Conservation (phyloP, 2,888 invertebrate genomes). For the Tinea semifulvella region DNA sequence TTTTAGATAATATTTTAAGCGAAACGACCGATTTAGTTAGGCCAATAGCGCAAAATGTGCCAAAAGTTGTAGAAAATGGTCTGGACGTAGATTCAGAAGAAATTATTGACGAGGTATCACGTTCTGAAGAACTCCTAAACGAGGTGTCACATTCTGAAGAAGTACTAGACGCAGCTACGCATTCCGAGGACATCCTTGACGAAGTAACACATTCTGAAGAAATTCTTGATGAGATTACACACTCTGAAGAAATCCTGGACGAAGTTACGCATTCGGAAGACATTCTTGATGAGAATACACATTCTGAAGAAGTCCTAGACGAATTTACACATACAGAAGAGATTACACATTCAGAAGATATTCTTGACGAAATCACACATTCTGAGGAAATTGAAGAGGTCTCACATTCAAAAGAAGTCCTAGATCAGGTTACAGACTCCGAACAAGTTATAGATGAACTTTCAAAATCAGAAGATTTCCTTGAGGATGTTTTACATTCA, state of each 20-base stretch:
- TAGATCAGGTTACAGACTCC: conserved; percentile 16
- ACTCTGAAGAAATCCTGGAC: conserved; percentile 29
- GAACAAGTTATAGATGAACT: conserved; percentile 3
- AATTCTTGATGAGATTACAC: background rate
- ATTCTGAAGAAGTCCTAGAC: background rate
- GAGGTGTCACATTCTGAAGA: conserved; percentile 16
- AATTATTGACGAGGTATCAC: background rate
- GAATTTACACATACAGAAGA: background rate
- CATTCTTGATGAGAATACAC: background rate
- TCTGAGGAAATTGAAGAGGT: background rate
- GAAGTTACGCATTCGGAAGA: background rate
- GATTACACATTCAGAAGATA: background rate
- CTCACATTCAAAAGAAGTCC: conserved; percentile 27
- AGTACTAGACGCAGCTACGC: conserved; percentile 23
- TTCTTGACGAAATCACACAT: background rate
- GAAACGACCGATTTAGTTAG: background rate
- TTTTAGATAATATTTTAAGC: conserved; percentile 17
- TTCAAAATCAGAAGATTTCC: conserved; percentile 27
- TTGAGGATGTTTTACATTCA: conserved; percentile 16
- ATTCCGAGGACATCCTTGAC: background rate
- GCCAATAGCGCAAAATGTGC: background rate
- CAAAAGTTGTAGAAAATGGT: conserved; percentile 9
- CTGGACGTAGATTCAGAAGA: background rate
- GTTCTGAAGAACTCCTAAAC: background rate
- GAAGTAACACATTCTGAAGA: background rate